Base-by-base conservation (phyloP, 2,113 vertebrate species). In the Dolichallabes microphthalmus region DNA sequence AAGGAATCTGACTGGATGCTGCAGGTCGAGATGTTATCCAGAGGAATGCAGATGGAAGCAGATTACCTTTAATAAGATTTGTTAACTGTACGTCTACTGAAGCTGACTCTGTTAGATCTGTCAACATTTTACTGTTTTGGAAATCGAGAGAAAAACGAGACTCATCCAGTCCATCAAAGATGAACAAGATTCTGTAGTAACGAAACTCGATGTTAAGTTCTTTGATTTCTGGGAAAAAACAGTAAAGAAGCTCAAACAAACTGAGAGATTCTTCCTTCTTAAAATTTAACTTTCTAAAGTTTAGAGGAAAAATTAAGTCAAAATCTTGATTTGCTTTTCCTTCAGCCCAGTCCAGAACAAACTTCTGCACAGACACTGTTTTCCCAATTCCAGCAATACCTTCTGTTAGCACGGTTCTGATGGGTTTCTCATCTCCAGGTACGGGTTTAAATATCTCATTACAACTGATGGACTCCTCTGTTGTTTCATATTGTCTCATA, bases 271-370 rank as follows among this genome's bases (percentile, higher is more conserved):
- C 11, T 25, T 14, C 3, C 1, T 25, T 63, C 3, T 15, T 45
- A 22, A 39, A 80, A 61, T 80, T 63, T n/a, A 80, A 63, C 32
- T 80, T 13, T 13, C 57, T 80, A 9, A 80, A 80, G 55, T 35
- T 39, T 8, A 80, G 27, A 1, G 22, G 63, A 39, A 66, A 39
- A 61, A 61, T 58, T 2, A 58, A 64, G 20, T 83, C 52, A 32
- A 64, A 39, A 83, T 73, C 68, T 20, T 85, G 83, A 52, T 85
- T 78, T 10, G 57, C 55, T 85, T 76, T 76, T n/a, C 71, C 83
- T 52, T 85, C 73, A 78, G 83, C 25, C 83, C 83, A 85, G 74
- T 85, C 83, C 57, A 78, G 83, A 69, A 63, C 75, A 57, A 85
- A 85, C 73, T 78, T 85, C 39, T 85, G 71, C 57, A 61, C 81